Evolutionary conservation across 2,888 invertebrate species (phyloP), one percentile per base, ranked within the genome.

Genomic region (Andricus curvator): DNA sequence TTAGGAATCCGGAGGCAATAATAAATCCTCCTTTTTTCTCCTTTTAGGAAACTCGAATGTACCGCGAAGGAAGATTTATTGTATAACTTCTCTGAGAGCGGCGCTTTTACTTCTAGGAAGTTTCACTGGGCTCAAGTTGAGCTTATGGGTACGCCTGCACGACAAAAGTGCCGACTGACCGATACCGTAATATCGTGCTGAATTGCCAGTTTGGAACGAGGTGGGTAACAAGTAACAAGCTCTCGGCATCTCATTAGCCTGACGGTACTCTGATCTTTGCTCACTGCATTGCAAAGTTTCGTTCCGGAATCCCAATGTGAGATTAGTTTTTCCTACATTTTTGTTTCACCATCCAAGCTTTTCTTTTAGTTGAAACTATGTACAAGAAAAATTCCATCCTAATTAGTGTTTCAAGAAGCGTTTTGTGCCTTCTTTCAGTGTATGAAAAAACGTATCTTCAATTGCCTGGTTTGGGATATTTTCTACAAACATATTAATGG

Each of bases 201-300:
- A 70, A 51, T 70, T 51, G 70, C 51, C 70, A 56, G 56, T 56
- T 74, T 33, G 29, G n/a, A 33, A 37, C 56, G 51, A 74, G n/a
- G 51, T 56, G 33, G n/a, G 56, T 74, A 74, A 74, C 74, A 74
- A 56, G 74, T 74, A 74, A 74, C 74, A 56, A 56, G 56, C 74
- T 74, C 29, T 29, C 51, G 25, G 33, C 56, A 56, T 74, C 74
- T 74, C 74, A 74, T 74, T 74, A 74, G 33, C n/a, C 33, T 74
- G 33, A 74, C 68, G 68, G 8, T 68, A 48, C 25, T 56, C 74
- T 74, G 25, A 74, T 68, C 74, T 41, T 66, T 66, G 37, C 37
- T 37, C 4, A 66, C 37, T 56, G 9, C 51, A 33, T 37, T 74
- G n/a, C 51, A 74, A 74, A 56, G 29, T 74, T 74, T 74, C 29